phyloP scores from a whole-genome alignment of 2,888 invertebrate genomes.

The Physocephala rufipes region DNA sequence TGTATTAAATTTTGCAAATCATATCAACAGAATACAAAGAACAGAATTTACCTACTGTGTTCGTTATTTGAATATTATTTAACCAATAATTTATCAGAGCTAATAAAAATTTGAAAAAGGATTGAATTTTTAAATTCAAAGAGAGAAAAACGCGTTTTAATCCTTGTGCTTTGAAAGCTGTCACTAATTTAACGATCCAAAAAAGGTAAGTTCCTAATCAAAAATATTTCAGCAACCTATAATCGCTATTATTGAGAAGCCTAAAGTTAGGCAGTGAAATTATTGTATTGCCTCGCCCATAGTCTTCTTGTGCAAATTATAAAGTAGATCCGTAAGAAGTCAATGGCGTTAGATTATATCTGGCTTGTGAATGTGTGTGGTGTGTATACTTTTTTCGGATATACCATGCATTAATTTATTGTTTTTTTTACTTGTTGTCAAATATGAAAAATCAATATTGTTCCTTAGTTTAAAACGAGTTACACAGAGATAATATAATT shows the following conservation, averaged over 20 bases:
- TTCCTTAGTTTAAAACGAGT: background rate
- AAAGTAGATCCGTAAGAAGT: background rate
- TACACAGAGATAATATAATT: background rate
- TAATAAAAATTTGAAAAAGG: background rate
- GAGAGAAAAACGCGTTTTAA: background rate
- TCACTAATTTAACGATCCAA: background rate
- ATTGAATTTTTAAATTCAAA: background rate
- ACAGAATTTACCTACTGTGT: background rate
- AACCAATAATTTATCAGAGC: background rate
- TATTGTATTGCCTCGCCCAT: background rate
- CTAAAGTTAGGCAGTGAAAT: constrained; percentile 18
- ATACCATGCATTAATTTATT: constrained; percentile 1
- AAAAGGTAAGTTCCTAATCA: background rate
- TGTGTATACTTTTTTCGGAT: constrained; percentile 13
- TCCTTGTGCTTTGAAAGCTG: background rate
- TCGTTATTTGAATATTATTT: background rate
- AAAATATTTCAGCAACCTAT: no score
- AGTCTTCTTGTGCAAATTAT: no score
- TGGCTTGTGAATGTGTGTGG: constrained; percentile 15
- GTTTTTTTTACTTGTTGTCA: background rate
- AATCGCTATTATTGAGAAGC: background rate
- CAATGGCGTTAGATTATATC: background rate
- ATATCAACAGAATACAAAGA: background rate
- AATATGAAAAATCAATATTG: constrained; percentile 21
- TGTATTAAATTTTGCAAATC: background rate